A percentile compares a stretch with the other conserved stretches of the same genome.
phyloP scores from a whole-genome alignment of 2,888 invertebrate species.

The Corbicula japonica region DNA sequence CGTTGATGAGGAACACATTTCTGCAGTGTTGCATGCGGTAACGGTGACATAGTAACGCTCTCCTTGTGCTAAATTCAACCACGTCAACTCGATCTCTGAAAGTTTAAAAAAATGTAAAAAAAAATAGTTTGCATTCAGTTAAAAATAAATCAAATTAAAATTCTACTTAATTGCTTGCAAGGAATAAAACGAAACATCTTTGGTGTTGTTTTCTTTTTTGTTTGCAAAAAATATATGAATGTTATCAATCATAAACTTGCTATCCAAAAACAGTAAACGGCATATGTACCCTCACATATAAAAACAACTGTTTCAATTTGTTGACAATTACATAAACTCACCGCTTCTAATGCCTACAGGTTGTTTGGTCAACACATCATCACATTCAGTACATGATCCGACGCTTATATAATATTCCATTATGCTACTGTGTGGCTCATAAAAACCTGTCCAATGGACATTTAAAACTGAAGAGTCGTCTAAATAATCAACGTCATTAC shows the following conservation, averaged over 20 bases:
- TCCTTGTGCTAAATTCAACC: conserved; percentile 54
- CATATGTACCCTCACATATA: no score
- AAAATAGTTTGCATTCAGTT: background rate
- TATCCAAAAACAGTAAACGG: background rate
- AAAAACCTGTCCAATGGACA: conserved; percentile 65
- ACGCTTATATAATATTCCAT: conserved; percentile 54
- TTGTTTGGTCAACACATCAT: conserved; percentile 49
- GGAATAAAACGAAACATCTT: background rate
- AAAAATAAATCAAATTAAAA: no score
- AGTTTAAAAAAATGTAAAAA: background rate
- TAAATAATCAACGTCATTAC: conserved; percentile 58
- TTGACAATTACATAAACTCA: no score
- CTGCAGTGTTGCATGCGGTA: conserved; percentile 73
- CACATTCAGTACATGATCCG: conserved; percentile 62
- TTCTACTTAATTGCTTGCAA: background rate
- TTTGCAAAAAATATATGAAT: background rate
- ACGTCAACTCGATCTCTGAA: conserved; percentile 19
- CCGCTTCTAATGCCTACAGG: conserved; percentile 52
- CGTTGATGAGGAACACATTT: conserved; percentile 67
- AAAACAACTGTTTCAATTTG: no score
- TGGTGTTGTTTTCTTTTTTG: no score
- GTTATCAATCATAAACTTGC: background rate
- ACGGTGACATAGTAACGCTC: conserved; percentile 67
- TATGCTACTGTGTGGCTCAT: conserved; percentile 64
- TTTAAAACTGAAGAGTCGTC: conserved; percentile 30